A percentile compares a stretch with the other conserved stretches of the same genome.
phyloP scores from a whole-genome alignment of 2,888 invertebrate species.

The Lissonota sp. region DNA sequence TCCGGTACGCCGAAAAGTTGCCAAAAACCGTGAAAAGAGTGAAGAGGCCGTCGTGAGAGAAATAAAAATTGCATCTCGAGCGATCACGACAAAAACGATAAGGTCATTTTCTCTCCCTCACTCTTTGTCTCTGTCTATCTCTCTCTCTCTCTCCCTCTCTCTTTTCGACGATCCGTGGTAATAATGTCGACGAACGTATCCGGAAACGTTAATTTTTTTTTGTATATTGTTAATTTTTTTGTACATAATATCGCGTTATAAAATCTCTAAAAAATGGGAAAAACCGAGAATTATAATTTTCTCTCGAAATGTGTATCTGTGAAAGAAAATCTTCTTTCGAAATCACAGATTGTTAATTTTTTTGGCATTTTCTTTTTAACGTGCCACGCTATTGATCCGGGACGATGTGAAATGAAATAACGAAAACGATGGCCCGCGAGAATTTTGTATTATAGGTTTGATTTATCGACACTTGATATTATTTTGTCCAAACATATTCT shows the following conservation, averaged over 20 bases:
- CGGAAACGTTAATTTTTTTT: conserved; percentile 70
- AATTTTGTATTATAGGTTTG: conserved; percentile 10
- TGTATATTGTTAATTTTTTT: conserved; percentile 71
- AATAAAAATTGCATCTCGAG: conserved; percentile 27
- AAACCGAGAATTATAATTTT: conserved; percentile 23
- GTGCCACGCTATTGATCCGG: conserved; percentile 42
- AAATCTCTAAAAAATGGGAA: not conserved
- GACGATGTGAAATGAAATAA: conserved; percentile 20
- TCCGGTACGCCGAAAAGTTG: conserved; percentile 68
- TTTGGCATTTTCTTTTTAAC: conserved; percentile 28
- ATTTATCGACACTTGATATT: conserved; percentile 20
- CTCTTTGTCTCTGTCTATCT: too few relatives aligned
- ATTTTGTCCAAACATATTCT: conserved; percentile 66
- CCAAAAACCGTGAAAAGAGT: conserved; percentile 60
- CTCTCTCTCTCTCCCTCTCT: too few relatives aligned
- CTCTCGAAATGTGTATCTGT: conserved; percentile 29
- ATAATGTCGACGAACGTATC: conserved; percentile 48
- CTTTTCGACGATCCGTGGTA: not conserved
- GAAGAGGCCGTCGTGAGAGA: conserved; percentile 20
- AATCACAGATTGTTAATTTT: conserved; percentile 9
- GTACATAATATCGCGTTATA: conserved; percentile 65
- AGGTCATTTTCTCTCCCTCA: conserved; percentile 28
- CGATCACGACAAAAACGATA: conserved; percentile 15
- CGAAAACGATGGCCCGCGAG: not conserved
- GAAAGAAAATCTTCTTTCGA: conserved; percentile 6